phyloP scores from a whole-genome alignment of 2,797 vertebrate species.

The Falco berigora region DNA sequence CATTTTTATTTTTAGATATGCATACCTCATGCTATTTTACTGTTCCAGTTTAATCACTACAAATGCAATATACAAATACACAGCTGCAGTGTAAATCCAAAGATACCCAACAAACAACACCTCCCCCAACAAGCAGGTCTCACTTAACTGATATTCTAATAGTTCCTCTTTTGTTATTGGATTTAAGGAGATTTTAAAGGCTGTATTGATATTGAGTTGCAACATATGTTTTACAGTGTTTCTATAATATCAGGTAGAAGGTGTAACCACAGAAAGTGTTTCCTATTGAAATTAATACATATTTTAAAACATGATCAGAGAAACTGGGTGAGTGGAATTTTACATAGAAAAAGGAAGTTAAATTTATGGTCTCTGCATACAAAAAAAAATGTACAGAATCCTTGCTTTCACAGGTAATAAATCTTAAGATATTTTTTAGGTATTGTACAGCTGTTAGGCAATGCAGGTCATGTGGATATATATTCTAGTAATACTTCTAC shows the following conservation, averaged over 20 bases:
- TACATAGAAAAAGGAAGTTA: neutral
- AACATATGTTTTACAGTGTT: neutral
- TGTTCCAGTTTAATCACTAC: neutral
- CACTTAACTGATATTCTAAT: neutral
- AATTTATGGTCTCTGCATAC: neutral
- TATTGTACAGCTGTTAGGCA: neutral
- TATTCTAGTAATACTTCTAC: neutral
- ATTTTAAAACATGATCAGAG: neutral
- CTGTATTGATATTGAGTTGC: neutral
- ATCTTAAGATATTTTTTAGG: neutral
- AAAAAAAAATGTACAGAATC: neutral
- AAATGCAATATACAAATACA: neutral
- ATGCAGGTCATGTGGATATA: neutral
- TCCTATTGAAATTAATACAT: neutral
- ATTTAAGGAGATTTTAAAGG: neutral
- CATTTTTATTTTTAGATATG: neutral
- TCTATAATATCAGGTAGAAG: neutral
- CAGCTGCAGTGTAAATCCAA: neutral
- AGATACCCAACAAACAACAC: neutral
- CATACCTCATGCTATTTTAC: neutral
- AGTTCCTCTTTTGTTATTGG: neutral
- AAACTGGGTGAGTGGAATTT: neutral
- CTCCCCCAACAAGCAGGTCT: neutral
- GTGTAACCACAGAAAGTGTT: neutral
- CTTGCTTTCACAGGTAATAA: neutral